Evolutionary conservation across 2,113 vertebrate species (phyloP), one percentile per base, ranked within the genome.

Genomic region (Trinectes maculatus): DNA sequence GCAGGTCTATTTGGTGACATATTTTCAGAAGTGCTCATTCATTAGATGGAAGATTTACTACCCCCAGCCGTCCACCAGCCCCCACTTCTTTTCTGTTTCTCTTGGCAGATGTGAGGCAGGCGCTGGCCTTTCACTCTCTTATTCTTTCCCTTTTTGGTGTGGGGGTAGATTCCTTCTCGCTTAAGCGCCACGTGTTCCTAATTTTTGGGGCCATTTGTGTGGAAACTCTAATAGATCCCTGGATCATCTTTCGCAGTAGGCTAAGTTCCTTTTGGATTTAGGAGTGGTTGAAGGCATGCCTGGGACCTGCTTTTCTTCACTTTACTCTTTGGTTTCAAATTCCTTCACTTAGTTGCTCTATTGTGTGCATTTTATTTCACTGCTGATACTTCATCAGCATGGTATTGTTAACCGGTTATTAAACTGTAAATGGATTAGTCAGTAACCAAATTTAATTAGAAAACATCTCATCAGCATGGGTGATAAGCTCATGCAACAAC

Each of bases 101-200:
- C 76, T 85, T 87, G 91, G 91, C 91, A 94, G 89, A 93, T 94
- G 92, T 91, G 84, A 90, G 79, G 78, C 87, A 80, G 86, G 84
- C 70, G 15, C 80, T 82, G 60, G 62, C 57, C 62, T 83, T 82
- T 81, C 82, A 79, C 44, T 24, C 26, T 60, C 61, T 57, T 70
- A 70, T 53, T 51, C 26, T 61, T 65, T 76, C 48, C 31, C 16
- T 71, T 64, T 69, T 44, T 40, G 37, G 33, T 13, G 51, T 76
- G 84, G 85, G 89, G 82, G 84, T 78, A 55, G 81, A 77, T 40
- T 72, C 61, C 37, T 33, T 89, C 84, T 81, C 4, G 62, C 61
- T 40, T 3, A 61, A 82, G 42, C 21, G 74, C 78, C 86, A 90
- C 77, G 79, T 91, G 82, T 85, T 91, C 87, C 73, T 79, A 81